These are phyloP conservation scores for Elmis aenea DNA, from an alignment of 2,888 invertebrate genomes.

Conservation along the genomic window DNA sequence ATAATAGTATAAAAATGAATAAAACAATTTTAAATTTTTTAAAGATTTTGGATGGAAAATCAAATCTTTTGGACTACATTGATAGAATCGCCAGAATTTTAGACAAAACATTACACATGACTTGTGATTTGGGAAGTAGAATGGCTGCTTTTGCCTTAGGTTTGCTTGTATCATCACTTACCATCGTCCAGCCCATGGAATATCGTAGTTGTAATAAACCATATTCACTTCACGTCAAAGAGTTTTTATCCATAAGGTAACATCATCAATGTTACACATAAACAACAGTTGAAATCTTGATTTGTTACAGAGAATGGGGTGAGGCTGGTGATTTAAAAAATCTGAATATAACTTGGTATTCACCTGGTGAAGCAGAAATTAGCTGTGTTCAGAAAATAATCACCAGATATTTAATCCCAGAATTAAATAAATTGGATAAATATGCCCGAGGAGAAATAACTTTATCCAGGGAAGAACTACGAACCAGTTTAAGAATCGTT, in stretches of 20 bases:
- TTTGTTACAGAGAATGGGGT: constrained; percentile 68
- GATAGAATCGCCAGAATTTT: constrained; percentile 62
- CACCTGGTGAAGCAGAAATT: constrained; percentile 67
- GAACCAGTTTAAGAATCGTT: constrained; percentile 63
- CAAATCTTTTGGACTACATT: constrained; percentile 60
- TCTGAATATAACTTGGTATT: constrained; percentile 70
- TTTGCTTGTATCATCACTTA: constrained; percentile 56
- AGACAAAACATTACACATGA: constrained; percentile 63
- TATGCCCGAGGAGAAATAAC: constrained; percentile 51
- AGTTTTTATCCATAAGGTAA: constrained; percentile 65
- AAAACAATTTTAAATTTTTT: too few relatives aligned
- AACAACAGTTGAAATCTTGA: not conserved
- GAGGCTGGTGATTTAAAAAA: constrained; percentile 60
- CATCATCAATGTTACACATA: constrained; percentile 4
- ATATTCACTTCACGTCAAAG: constrained; percentile 59
- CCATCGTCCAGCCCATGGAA: constrained; percentile 58
- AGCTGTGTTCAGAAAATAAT: constrained; percentile 60
- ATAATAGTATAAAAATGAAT: too few relatives aligned
- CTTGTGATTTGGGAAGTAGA: constrained; percentile 61
- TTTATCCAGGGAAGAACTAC: constrained; percentile 62
- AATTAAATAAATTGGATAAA: constrained; percentile 55
- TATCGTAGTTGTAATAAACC: constrained; percentile 57
- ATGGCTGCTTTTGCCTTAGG: constrained; percentile 60
- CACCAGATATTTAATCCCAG: constrained; percentile 60
- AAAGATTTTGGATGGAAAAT: constrained; percentile 60